Base-by-base conservation (phyloP, 2,888 invertebrate species). In the Odontocolon sp. region DNA sequence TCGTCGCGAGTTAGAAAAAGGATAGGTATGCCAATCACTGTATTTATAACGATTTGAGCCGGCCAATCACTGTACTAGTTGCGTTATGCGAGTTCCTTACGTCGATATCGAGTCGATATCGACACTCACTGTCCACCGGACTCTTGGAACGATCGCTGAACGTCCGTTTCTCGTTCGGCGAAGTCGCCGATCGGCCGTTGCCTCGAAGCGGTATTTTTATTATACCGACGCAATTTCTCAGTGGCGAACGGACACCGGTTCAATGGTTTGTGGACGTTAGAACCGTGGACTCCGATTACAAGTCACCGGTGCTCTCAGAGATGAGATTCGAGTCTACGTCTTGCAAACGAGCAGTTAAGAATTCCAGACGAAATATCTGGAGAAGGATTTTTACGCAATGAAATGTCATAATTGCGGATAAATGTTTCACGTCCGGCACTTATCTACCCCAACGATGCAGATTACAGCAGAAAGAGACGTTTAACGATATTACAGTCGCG, bases 321-420 rank as follows among this genome's bases (percentile, higher is more conserved):
- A 33, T 45, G 21, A 16, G 28, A 28, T 45, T n/a, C 42, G 28
- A 16, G 9, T 21, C 56, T 64, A 68, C 47, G 52, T 40, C 28
- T 28, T 38, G 63, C 45, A 52, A 11, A 33, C 11, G 47, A 56
- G 45, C 42, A 52, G 63, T 57, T 45, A 57, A 57, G 67, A 75
- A 71, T 75, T 67, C 67, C 26, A 47, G 33, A 18, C 31, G 47
- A 63, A 70, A 70, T 74, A 71, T 71, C 75, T 78, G 68, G 42
- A 28, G 67, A 16, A 64, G 42, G 42, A 78, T 50, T 75, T 68
- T 78, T 78, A 59, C 78, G 75, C 78, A 71, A 78, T 78, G 56
- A 75, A 78, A 78, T 78, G 75, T 78, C 78, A 78, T 78, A 75
- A 78, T 75, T 75, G 71, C 50, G 70, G 63, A 75, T 75, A 75